phyloP scores from a whole-genome alignment of 2,113 vertebrate species.

The Xiphorhynchus elegans region DNA sequence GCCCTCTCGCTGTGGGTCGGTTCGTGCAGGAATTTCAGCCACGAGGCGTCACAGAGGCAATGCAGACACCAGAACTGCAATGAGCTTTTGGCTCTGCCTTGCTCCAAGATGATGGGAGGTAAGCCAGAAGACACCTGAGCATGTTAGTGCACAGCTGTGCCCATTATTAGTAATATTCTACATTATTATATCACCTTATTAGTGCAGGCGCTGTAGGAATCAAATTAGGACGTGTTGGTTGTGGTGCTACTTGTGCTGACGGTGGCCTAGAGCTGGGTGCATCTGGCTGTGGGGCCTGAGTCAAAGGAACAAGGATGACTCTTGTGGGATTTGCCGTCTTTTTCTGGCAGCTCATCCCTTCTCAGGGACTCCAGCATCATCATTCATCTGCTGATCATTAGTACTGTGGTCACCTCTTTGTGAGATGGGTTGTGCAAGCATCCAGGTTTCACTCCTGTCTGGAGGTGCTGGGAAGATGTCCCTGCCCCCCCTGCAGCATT shows the following conservation, averaged over 20 bases:
- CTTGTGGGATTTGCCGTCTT: background rate
- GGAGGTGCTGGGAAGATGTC: background rate
- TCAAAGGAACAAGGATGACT: background rate
- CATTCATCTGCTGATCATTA: background rate
- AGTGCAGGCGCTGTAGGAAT: fast-evolving
- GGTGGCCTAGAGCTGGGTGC: background rate
- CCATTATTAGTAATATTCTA: background rate
- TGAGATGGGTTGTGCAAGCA: fast-evolving
- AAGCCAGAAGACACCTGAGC: background rate
- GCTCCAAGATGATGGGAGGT: background rate
- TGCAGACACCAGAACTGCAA: background rate
- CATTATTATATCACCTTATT: background rate
- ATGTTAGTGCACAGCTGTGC: background rate
- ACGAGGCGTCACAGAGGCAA: background rate
- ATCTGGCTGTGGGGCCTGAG: background rate
- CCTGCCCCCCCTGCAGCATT: background rate
- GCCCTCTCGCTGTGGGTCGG: background rate
- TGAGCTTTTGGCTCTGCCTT: background rate
- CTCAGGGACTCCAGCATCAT: background rate
- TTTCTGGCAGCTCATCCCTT: background rate
- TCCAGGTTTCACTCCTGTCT: background rate
- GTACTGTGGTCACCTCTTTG: background rate
- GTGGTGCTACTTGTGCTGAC: background rate
- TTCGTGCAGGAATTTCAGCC: background rate
- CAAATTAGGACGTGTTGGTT: fast-evolving